phyloP scores from a whole-genome alignment of 2,113 vertebrate genomes.

The Capreolus pygargus region DNA sequence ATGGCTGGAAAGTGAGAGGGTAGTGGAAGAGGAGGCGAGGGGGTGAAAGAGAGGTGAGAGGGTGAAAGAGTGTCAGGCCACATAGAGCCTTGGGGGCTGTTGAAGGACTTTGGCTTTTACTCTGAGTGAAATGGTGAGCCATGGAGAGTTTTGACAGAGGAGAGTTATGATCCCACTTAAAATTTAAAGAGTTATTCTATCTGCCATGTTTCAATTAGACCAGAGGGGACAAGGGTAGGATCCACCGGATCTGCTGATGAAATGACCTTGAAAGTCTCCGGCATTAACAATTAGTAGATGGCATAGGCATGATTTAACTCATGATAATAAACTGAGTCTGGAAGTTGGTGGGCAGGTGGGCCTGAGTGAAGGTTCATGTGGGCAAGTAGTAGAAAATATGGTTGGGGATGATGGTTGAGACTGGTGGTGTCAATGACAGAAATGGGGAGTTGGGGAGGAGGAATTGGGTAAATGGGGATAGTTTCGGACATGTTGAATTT shows the following conservation, averaged over 20 bases:
- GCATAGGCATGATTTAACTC: neutral
- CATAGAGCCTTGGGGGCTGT: neutral
- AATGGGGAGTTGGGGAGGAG: neutral
- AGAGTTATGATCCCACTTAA: neutral
- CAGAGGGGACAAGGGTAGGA: neutral
- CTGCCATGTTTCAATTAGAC: neutral
- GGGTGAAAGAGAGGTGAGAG: neutral
- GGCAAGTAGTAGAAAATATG: neutral
- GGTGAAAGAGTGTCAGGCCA: neutral
- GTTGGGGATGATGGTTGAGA: neutral
- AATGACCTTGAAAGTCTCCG: neutral
- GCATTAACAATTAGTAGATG: neutral
- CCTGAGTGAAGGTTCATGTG: neutral
- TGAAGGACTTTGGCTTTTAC: neutral
- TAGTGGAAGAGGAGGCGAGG: neutral
- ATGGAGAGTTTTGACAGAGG: neutral
- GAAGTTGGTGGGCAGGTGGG: neutral
- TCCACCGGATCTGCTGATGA: neutral
- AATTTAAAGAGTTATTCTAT: neutral
- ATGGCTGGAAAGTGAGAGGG: neutral
- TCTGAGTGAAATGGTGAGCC: neutral
- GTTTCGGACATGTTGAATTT: neutral
- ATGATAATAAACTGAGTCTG: neutral
- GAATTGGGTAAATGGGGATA: neutral
- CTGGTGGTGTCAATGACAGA: neutral